Evolutionary conservation across 2,888 invertebrate species (phyloP), one percentile per base, ranked within the genome.

Genomic region (Mechanitis mazaeus): DNA sequence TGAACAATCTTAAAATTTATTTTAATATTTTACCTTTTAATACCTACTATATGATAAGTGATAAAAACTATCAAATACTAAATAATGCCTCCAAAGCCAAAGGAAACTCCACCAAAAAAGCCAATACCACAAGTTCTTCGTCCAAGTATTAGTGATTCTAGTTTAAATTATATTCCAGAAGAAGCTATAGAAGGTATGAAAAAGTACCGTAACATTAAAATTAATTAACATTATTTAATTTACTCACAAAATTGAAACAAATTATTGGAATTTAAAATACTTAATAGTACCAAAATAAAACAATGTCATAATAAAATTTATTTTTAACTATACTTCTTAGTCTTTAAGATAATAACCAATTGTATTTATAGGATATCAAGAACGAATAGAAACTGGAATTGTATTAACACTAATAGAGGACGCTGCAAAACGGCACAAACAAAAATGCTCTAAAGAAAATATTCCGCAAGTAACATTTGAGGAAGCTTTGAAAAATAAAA

Each of bases 311-410:
- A 20, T 20, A 20, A 20, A 20, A 20, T 20, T 20, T 20, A 20
- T 20, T 20, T 20, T 1, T 20, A 20, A 20, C 20, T 20, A 20
- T 1, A 20, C 20, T 20, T 20, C 20, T 20, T 20, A 20, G 20
- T 20, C 20, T 20, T 20, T 20, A 20, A 20, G 20, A 20, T 50
- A 11, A 58, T 12, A 47, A 42, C 3, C 11, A 42, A 45, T 35
- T 45, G 35, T 28, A 35, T 56, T 20, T 20, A 54, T 59, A 89
- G 90, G 89, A 45, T 88, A 75, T 68, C 77, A 84, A 70, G 76
- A 83, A 28, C 82, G 90, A 28, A 72, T 89, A 68, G 80, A 84
- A 71, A 80, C 75, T 0, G 84, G 77, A 2, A 74, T 90, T 59
- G 76, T 82, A 47, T 89, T 86, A 87, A 85, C 81, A n/a, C 66